Base-by-base conservation (phyloP, 1,140 invertebrate genomes). In the Goniozus legneri region DNA sequence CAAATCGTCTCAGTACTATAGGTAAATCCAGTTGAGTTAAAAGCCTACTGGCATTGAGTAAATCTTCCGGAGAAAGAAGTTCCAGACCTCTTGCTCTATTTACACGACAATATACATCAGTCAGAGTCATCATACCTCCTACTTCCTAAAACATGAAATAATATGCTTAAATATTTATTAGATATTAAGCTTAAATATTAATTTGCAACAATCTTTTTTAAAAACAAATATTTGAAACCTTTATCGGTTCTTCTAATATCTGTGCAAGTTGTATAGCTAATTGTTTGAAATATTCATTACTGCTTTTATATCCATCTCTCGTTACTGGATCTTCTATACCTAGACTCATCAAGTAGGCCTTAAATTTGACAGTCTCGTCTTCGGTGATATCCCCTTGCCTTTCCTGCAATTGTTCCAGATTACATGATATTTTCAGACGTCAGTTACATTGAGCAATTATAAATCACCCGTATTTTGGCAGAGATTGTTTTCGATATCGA, bases 281-380 rank as follows among this genome's bases (percentile, higher is more conserved):
- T 56, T 91, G 87, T 58, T 82, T 79, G 67, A 91, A 92, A 71
- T 96, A 99, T 52, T 88, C 84, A 52, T 87, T 86, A 50, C 91
- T 91, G 57, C 83, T 89, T 58, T 88, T 89, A 69, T 88, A 95
- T 27, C 88, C 83, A 65, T 92, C 87, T 67, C 92, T 83, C 0
- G 95, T 98, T 0, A 98, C 95, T 14, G 95, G 95, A 80, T 98
- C 94, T 64, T 95, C 91, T 52, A 99, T 95, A 60, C 96, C 96
- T 55, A 99, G 81, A 72, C 93, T 97, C 70, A 99, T 82, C 30
- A 99, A 76, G 67, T 98, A 96, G 0, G 94, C 91, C 71, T 98
- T 97, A 63, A 99, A 98, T 56, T 86, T 83, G 12, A 97, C 82
- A 7, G 95, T 98, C 78, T 99, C 97, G 80, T 98, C 96, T 70